phyloP scores from a whole-genome alignment of 2,113 vertebrate species.

The Illadopsis cleaveri region DNA sequence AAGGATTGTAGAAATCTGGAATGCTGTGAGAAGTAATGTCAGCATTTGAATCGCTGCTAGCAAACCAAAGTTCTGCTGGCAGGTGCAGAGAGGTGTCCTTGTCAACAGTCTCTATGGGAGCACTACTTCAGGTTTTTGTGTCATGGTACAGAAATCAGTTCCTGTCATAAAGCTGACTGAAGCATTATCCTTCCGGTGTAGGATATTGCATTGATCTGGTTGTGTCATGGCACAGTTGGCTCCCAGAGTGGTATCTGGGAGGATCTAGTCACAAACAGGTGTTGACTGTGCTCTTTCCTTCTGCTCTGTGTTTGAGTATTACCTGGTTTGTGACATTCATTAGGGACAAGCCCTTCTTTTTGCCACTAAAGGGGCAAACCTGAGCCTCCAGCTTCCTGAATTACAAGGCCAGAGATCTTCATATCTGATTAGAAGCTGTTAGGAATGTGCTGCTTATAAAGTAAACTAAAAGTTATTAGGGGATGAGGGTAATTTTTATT shows the following conservation, averaged over 20 bases:
- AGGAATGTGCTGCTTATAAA: background rate
- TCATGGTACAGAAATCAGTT: background rate
- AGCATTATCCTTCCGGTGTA: background rate
- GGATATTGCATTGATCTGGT: background rate
- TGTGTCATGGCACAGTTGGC: background rate
- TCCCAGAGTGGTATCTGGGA: background rate
- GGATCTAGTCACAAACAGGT: background rate
- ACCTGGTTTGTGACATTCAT: background rate
- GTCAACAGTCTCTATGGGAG: background rate
- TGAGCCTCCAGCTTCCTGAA: background rate
- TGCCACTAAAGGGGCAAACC: background rate
- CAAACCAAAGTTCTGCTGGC: background rate
- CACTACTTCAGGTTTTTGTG: background rate
- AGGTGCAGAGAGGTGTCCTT: background rate
- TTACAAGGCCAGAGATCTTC: background rate
- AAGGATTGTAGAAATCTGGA: background rate
- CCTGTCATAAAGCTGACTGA: background rate
- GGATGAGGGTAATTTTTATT: background rate
- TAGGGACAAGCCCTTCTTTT: background rate
- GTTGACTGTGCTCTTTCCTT: background rate
- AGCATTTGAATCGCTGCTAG: background rate
- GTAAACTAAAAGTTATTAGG: background rate
- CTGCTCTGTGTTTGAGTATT: background rate
- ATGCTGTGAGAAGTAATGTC: background rate
- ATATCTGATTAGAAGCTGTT: background rate